A percentile compares a stretch with the other conserved stretches of the same genome.
phyloP scores from a whole-genome alignment of 23 tunicate species.

The Trididemnum clinides region DNA sequence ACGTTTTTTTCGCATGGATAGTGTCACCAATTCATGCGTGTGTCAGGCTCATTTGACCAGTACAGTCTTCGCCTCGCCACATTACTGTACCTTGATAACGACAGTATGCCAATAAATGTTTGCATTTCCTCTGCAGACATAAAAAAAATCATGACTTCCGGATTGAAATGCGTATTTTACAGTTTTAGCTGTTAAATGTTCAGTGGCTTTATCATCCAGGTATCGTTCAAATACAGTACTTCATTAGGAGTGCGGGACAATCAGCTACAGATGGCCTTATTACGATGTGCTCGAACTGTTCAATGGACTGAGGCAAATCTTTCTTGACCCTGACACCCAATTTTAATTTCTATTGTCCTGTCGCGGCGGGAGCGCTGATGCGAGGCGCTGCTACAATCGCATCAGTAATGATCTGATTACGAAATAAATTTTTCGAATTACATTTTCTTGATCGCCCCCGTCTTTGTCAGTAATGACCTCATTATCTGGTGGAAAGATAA shows the following conservation, averaged over 20 bases:
- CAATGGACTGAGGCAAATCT: background rate
- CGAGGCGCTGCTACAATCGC: no score
- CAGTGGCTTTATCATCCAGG: conserved; percentile 1
- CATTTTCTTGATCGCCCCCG: background rate
- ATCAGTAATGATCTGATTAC: background rate
- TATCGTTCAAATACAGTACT: background rate
- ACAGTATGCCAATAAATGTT: background rate
- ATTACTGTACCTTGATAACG: background rate
- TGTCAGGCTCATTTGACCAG: no score
- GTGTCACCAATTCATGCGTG: conserved; percentile 11
- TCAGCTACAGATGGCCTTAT: conserved; percentile 7
- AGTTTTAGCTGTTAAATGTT: background rate
- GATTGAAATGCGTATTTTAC: conserved; percentile 3
- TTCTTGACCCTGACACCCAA: background rate
- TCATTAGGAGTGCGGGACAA: background rate
- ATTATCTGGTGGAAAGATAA: conserved; percentile 8
- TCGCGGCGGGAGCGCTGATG: background rate
- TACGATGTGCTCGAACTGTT: background rate
- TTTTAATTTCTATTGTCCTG: background rate
- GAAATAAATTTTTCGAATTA: background rate
- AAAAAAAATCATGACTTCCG: conserved; percentile 6
- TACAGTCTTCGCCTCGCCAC: conserved; percentile 6
- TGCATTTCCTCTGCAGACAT: no score
- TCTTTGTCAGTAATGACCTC: no score
- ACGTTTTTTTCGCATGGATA: background rate